Evolutionary conservation across 1,140 invertebrate genomes (phyloP).

Genomic region (Mya arenaria): DNA sequence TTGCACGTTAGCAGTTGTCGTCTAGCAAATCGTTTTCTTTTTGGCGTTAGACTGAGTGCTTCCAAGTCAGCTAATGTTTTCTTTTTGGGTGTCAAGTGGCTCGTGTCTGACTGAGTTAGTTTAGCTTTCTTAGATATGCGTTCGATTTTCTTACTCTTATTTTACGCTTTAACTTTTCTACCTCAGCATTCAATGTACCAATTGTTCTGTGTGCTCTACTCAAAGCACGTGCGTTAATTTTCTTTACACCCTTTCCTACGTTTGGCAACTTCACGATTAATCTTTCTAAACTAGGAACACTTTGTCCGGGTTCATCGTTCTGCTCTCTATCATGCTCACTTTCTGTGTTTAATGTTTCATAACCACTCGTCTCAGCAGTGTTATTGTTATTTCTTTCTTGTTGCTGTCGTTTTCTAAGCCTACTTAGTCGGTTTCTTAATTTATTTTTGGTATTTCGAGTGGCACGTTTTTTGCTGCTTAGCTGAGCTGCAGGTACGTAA

Average conservation of each 20-base stretch:
- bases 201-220: not conserved
- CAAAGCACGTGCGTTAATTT: not conserved
- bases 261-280: slow-evolving; percentile 7
- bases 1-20: not conserved
- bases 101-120: not conserved
- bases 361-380: not conserved
- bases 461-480: too few species aligned
- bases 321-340: not conserved
- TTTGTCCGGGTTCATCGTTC: not conserved
- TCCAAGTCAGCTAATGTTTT: not conserved
- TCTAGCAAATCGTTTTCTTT: not conserved
- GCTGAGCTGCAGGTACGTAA: slow-evolving; percentile 3
- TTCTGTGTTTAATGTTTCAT: not conserved
- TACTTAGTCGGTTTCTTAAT: slow-evolving; percentile 15
- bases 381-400: not conserved
- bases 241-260: not conserved
- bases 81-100: not conserved
- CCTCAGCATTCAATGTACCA: too few species aligned
- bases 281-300: not conserved
- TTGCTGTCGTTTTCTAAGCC: slow-evolving; percentile 5
- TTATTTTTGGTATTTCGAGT: too few species aligned
- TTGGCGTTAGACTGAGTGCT: not conserved
- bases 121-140: not conserved
- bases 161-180: too few species aligned
- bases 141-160: too few species aligned